Conservation (phyloP, 2,888 invertebrate genomes). For the Athripsodes cinereus region DNA sequence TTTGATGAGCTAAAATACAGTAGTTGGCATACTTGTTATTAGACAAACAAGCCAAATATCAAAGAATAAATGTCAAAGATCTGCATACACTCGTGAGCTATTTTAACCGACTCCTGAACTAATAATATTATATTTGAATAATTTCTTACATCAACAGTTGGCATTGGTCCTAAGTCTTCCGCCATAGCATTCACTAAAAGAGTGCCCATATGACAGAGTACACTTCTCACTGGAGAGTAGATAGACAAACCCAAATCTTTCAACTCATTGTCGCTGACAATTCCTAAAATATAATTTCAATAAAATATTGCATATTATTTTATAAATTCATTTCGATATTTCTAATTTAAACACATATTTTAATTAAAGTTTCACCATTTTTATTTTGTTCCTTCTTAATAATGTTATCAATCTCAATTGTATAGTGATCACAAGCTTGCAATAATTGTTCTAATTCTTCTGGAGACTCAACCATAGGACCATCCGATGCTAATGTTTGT, state of each 20-base stretch:
- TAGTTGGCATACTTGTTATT: too few species aligned
- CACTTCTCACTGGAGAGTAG: slow-evolving; percentile 40
- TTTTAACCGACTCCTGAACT: too few species aligned
- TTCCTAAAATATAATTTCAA: too few species aligned
- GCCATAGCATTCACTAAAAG: slow-evolving; percentile 36
- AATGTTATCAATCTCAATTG: slow-evolving; percentile 33
- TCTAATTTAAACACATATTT: too few species aligned
- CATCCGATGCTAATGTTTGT: slow-evolving; percentile 30
- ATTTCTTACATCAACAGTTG: slow-evolving; percentile 35
- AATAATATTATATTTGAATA: too few species aligned
- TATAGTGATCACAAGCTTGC: slow-evolving; percentile 40
- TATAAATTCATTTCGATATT: too few species aligned
- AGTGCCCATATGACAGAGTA: slow-evolving; percentile 38
- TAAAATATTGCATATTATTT: too few species aligned
- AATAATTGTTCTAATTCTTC: slow-evolving; percentile 35
- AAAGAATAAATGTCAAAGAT: too few species aligned
- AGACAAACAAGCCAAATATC: too few species aligned
- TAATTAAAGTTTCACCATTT: slow-evolving; percentile 13
- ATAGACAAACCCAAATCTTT: slow-evolving; percentile 38
- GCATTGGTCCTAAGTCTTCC: slow-evolving; percentile 34
- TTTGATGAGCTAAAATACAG: too few species aligned
- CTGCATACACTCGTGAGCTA: too few species aligned
- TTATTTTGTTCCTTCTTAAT: slow-evolving; percentile 30
- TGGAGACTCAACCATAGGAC: slow-evolving; percentile 30
- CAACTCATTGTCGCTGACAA: slow-evolving; percentile 28